phyloP scores from a whole-genome alignment of 2,888 invertebrate species.

The Phalera bucephala region DNA sequence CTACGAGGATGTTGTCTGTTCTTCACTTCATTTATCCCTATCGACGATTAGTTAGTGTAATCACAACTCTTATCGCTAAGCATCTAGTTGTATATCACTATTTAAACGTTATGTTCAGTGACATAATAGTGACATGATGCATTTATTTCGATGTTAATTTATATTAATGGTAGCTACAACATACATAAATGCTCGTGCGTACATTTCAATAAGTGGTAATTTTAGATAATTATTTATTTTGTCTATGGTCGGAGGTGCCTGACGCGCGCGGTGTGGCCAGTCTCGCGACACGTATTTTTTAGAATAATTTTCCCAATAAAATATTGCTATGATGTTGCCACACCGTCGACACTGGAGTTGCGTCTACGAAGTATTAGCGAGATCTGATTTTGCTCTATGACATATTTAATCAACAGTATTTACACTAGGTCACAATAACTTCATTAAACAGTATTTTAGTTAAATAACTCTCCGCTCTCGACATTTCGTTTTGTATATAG shows the following conservation, averaged over 20 bases:
- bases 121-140: constrained; percentile 82
- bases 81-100: constrained; percentile 72
- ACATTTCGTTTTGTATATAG: constrained; percentile 67
- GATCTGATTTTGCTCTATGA: constrained; percentile 67
- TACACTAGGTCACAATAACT: constrained; percentile 67
- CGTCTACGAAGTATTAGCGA: constrained; percentile 61
- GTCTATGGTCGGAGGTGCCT: constrained; percentile 45
- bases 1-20: constrained; percentile 54
- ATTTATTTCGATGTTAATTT: constrained; percentile 82
- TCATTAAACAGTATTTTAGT: constrained; percentile 75
- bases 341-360: constrained; percentile 42
- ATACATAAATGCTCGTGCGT: constrained; percentile 75
- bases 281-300: constrained; percentile 56
- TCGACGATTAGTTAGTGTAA: constrained; percentile 76
- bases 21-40: constrained; percentile 47
- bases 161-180: constrained; percentile 80
- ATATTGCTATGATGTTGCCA: constrained; percentile 49
- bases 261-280: constrained; percentile 49
- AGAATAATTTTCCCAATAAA: constrained; percentile 57
- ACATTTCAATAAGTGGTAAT: constrained; percentile 70
- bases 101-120: constrained; percentile 72
- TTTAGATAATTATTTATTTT: constrained; percentile 77
- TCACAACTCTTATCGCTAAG: constrained; percentile 72
- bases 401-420: constrained; percentile 66
- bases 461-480: constrained; percentile 55